phyloP scores from a whole-genome alignment of 2,113 vertebrate species.

The Halichoeres trimaculatus region DNA sequence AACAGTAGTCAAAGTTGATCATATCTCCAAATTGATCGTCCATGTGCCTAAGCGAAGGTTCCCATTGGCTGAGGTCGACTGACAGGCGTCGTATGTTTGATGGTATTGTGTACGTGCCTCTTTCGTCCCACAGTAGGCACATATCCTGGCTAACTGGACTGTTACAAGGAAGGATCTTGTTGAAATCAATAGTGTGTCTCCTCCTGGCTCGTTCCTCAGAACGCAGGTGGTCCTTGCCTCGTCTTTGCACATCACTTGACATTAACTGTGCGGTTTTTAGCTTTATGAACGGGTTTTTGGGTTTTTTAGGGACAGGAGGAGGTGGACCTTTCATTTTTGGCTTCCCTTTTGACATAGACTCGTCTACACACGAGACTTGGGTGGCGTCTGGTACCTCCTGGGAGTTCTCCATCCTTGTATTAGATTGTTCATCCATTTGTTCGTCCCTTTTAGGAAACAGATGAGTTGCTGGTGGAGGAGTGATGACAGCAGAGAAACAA shows the following conservation, averaged over 20 bases:
- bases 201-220: conserved; percentile 73
- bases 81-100: conserved; percentile 55
- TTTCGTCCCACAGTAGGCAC: conserved; percentile 71
- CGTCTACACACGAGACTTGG: background rate
- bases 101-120: conserved; percentile 45
- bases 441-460: conserved; percentile 51
- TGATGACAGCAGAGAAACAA: conserved; percentile 69
- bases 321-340: conserved; percentile 78
- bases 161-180: conserved; percentile 42
- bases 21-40: conserved; percentile 59
- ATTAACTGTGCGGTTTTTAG: conserved; percentile 65
- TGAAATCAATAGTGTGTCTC: conserved; percentile 75
- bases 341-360: conserved; percentile 43
- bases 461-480: conserved; percentile 58
- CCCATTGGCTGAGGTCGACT: conserved; percentile 54
- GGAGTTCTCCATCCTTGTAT: conserved; percentile 3
- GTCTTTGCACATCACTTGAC: conserved; percentile 67
- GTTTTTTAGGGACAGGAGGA: conserved; percentile 82
- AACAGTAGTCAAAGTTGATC: conserved; percentile 70
- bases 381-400: conserved; percentile 13
- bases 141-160: conserved; percentile 68
- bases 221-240: conserved; percentile 65
- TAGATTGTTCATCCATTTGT: conserved; percentile 4
- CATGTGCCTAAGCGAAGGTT: conserved; percentile 36
- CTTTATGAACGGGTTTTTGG: conserved; percentile 79